These are phyloP conservation scores for Ivindomyrus marchei DNA, from an alignment of 2,113 vertebrate genomes.

Conservation along the genomic window DNA sequence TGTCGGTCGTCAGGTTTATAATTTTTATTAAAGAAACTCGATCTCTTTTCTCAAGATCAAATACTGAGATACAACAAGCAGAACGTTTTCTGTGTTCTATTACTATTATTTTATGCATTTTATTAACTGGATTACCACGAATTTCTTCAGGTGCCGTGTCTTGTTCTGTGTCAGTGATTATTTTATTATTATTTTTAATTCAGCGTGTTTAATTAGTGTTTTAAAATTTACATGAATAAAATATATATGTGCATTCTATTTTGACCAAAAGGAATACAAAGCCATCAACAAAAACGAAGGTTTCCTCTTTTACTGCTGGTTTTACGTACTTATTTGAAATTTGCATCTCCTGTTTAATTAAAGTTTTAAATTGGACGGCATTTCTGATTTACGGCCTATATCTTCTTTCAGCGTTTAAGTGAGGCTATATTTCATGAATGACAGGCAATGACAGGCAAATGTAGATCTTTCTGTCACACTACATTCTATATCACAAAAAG, in stretches of 20 bases:
- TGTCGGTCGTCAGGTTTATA: background rate
- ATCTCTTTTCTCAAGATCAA: background rate
- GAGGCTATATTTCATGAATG: background rate
- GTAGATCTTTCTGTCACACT: background rate
- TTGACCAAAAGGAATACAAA: slow-evolving; percentile 60
- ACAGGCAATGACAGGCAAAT: background rate
- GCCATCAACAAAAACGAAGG: slow-evolving; percentile 51
- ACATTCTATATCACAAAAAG: background rate
- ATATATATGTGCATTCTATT: slow-evolving; percentile 33
- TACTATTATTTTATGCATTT: background rate
- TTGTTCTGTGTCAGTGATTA: background rate
- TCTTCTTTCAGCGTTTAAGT: background rate
- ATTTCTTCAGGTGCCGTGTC: background rate
- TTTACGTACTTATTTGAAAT: background rate
- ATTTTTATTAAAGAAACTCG: background rate
- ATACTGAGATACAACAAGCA: background rate
- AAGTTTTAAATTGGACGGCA: background rate
- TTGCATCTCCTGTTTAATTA: background rate
- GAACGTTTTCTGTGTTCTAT: background rate
- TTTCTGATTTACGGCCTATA: background rate
- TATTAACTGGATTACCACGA: background rate
- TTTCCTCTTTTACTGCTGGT: background rate
- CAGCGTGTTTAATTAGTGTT: background rate
- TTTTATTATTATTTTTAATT: background rate
- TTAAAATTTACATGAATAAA: background rate